Evolutionary conservation across 2,888 invertebrate genomes (phyloP).

Genomic region (Microdon myrmicae): DNA sequence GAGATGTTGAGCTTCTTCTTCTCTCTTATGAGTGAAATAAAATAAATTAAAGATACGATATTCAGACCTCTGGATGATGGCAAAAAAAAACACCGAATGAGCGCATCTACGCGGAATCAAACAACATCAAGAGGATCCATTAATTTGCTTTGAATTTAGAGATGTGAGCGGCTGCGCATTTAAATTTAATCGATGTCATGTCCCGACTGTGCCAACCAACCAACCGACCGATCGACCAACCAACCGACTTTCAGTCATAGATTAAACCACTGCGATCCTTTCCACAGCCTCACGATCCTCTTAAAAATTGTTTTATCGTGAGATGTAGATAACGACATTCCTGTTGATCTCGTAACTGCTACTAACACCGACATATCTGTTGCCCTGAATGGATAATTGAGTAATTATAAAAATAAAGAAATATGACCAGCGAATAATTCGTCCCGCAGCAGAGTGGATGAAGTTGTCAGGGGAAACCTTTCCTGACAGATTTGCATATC

Average conservation of each 20-base stretch:
- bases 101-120: too few relatives aligned
- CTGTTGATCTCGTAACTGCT: conserved; percentile 14
- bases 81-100: too few relatives aligned
- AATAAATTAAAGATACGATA: conserved; percentile 19
- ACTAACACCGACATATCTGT: conserved; percentile 23
- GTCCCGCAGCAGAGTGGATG: background rate
- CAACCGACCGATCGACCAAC: too few relatives aligned
- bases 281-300: too few relatives aligned
- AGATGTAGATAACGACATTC: conserved; percentile 33
- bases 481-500: conserved; percentile 2
- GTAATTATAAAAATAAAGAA: conserved; percentile 29
- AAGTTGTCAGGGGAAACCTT: background rate
- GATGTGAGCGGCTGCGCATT: conserved; percentile 32
- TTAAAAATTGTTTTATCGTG: conserved; percentile 20
- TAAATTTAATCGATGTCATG: conserved; percentile 34
- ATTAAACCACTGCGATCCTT: too few relatives aligned
- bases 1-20: background rate
- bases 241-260: too few relatives aligned
- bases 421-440: conserved; percentile 16
- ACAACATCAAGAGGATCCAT: too few relatives aligned
- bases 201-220: too few relatives aligned
- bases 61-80: too few relatives aligned
- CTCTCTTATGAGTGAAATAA: conserved; percentile 14
- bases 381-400: conserved; percentile 24
- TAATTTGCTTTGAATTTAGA: conserved; percentile 28